A percentile compares a stretch with the other conserved stretches of the same genome.
phyloP scores from a whole-genome alignment of 2,113 vertebrate genomes.

The Poicephalus gulielmi region DNA sequence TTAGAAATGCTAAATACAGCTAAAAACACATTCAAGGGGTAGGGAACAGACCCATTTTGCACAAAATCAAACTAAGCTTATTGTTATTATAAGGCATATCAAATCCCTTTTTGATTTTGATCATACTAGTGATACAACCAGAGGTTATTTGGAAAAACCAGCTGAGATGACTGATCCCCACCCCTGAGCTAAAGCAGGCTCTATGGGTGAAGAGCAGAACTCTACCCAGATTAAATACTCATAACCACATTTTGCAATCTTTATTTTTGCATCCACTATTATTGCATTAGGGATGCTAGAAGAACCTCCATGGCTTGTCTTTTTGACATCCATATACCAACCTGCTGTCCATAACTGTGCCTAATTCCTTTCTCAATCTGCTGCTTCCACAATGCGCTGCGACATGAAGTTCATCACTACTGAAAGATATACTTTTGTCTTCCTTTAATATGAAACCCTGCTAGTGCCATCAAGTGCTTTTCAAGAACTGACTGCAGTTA shows the following conservation, averaged over 20 bases:
- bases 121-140: background rate
- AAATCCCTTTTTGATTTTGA: background rate
- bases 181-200: background rate
- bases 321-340: background rate
- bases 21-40: slow-evolving; percentile 8
- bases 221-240: background rate
- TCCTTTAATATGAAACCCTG: background rate
- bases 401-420: background rate
- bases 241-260: background rate
- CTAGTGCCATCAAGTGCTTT: background rate
- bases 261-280: background rate
- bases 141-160: background rate
- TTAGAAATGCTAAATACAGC: slow-evolving; percentile 53
- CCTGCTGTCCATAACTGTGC: background rate
- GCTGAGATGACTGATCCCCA: background rate
- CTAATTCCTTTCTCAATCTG: background rate
- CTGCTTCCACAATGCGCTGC: background rate
- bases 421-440: background rate
- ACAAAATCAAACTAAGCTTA: slow-evolving; percentile 31
- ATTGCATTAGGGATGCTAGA: background rate
- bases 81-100: background rate
- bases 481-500: background rate
- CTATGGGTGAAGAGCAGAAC: background rate
- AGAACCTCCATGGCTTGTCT: background rate
- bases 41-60: slow-evolving; percentile 35